phyloP scores from a whole-genome alignment of 2,113 vertebrate genomes.

The Apteryx mantelli region DNA sequence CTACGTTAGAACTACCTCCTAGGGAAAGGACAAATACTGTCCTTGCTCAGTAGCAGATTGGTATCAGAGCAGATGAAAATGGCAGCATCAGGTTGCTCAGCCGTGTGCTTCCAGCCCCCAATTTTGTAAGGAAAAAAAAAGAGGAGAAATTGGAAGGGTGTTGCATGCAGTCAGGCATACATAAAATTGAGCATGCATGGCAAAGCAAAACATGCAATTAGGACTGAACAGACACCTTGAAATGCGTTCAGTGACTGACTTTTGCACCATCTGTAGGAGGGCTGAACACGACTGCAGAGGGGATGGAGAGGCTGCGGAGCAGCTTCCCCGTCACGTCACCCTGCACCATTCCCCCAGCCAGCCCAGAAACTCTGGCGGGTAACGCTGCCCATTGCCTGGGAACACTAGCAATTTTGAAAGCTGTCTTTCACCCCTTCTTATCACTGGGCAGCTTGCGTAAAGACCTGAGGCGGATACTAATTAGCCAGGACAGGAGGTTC shows the following conservation, averaged over 20 bases:
- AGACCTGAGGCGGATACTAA: neutral
- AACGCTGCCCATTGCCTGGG: neutral
- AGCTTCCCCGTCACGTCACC: neutral
- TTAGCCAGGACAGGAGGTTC: neutral
- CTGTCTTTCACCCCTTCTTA: neutral
- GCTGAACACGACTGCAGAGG: neutral
- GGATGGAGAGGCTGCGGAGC: neutral
- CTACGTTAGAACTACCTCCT: neutral
- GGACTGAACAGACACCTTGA: neutral
- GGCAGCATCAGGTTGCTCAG: conserved; percentile 30
- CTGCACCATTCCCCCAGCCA: neutral
- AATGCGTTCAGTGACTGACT: neutral
- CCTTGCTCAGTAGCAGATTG: neutral
- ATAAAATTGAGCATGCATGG: neutral
- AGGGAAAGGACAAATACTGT: conserved; percentile 21
- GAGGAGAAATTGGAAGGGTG: neutral
- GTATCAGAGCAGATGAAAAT: conserved; percentile 35
- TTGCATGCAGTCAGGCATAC: neutral
- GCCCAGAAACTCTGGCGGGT: neutral
- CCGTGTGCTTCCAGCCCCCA: neutral
- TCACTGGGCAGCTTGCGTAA: neutral
- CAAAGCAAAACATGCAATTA: neutral
- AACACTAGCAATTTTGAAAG: neutral
- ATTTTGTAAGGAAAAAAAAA: neutral
- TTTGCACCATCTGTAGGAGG: neutral